phyloP scores from a whole-genome alignment of 2,113 vertebrate species.

The Oncorhynchus clarkii region DNA sequence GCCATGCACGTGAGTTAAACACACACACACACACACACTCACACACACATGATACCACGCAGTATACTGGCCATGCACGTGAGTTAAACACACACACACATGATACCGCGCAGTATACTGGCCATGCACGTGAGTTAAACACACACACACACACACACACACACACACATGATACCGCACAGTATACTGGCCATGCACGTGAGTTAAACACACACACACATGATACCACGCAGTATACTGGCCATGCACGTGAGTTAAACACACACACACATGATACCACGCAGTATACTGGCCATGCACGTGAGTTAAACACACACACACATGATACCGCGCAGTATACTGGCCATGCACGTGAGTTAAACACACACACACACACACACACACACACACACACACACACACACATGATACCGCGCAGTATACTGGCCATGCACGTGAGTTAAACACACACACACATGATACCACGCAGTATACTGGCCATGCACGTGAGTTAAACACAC shows the following conservation, averaged over 20 bases:
- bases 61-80: too few relatives aligned
- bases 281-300: constrained; percentile 98
- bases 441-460: constrained; percentile 67
- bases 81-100: too few relatives aligned
- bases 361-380: constrained; percentile 7
- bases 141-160: too few relatives aligned
- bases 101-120: constrained; percentile 97
- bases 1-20: constrained; percentile 91
- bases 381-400: too few relatives aligned
- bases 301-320: constrained; percentile 74
- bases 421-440: too few relatives aligned
- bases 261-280: constrained; percentile 79
- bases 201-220: constrained; percentile 62
- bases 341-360: constrained; percentile 94
- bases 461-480: constrained; percentile 96
- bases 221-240: too few relatives aligned
- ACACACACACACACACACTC: constrained; percentile 10
- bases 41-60: neutral
- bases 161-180: constrained; percentile 97
- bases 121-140: constrained; percentile 91
- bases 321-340: constrained; percentile 97
- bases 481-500: constrained; percentile 84
- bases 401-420: too few relatives aligned
- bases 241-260: too few relatives aligned
- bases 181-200: constrained; percentile 99